These are phyloP conservation scores for Hemiprocne comata DNA, from an alignment of 2,113 vertebrate genomes.

Conservation along the genomic window DNA sequence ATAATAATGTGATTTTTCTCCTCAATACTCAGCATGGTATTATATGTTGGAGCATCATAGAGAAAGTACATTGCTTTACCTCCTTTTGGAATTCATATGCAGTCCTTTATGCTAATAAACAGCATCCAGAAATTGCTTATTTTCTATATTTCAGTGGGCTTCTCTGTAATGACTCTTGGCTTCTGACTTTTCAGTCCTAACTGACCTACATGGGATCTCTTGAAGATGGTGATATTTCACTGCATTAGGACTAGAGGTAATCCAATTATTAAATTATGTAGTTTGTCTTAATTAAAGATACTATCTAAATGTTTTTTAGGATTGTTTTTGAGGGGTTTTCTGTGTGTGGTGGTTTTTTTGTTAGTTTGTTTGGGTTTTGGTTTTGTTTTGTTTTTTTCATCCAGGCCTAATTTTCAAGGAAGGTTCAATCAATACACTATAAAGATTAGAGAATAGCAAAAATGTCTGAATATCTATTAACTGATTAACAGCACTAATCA, in stretches of 20 bases:
- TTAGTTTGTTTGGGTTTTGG: too few species aligned
- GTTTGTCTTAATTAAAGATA: too few species aligned
- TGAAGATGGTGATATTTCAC: too few species aligned
- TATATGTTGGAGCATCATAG: background rate
- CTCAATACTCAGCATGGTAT: background rate
- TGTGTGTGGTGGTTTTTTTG: too few species aligned
- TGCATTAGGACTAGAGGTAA: too few species aligned
- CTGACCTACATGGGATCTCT: too few species aligned
- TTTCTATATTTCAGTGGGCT: background rate
- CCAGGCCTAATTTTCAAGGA: too few species aligned
- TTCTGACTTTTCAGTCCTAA: background rate
- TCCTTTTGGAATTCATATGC: background rate
- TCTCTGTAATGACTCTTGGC: background rate
- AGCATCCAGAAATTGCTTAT: background rate
- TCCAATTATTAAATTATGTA: too few species aligned
- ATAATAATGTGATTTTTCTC: background rate
- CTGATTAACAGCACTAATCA: background rate
- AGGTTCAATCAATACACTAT: too few species aligned
- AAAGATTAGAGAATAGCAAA: background rate
- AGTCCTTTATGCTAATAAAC: background rate
- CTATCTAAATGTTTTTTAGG: too few species aligned
- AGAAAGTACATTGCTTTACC: background rate
- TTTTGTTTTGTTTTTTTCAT: too few species aligned
- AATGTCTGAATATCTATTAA: background rate
- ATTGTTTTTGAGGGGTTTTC: too few species aligned